phyloP scores from a whole-genome alignment of 2,113 vertebrate genomes.

The Raja brachyura region DNA sequence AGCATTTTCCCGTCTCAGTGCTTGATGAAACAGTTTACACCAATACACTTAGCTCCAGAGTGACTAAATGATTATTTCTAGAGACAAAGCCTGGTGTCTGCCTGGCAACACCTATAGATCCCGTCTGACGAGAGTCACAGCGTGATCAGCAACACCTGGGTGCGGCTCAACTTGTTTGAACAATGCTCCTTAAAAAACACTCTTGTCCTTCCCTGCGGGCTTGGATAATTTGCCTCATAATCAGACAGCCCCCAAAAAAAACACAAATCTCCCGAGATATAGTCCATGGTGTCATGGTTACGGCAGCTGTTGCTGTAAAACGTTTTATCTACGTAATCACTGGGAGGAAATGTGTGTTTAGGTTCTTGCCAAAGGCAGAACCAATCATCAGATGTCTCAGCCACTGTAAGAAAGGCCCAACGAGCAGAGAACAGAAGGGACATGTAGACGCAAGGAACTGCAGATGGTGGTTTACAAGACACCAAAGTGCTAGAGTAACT shows the following conservation, averaged over 20 bases:
- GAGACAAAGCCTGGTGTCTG: not conserved
- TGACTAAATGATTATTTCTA: conserved; percentile 15
- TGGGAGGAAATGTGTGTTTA: not conserved
- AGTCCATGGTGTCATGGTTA: not conserved
- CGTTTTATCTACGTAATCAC: not conserved
- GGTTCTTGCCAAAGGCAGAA: not conserved
- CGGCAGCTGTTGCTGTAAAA: not conserved
- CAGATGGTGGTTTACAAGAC: no score
- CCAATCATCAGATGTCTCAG: not conserved
- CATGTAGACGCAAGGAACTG: no score
- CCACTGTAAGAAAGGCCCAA: not conserved
- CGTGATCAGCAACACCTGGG: conserved; percentile 7
- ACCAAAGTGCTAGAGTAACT: no score
- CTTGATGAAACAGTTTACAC: not conserved
- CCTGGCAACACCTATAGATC: not conserved
- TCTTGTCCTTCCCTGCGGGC: not conserved
- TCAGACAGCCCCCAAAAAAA: not conserved
- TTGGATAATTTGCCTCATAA: not conserved
- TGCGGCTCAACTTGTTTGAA: conserved; percentile 1
- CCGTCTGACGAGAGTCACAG: not conserved
- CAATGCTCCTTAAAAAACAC: conserved; percentile 8
- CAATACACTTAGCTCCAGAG: not conserved
- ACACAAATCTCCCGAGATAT: not conserved
- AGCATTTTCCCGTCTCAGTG: not conserved
- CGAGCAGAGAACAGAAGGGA: not conserved